Evolutionary conservation across 2,797 vertebrate genomes (phyloP).

Genomic region (Sorex maritimensis): DNA sequence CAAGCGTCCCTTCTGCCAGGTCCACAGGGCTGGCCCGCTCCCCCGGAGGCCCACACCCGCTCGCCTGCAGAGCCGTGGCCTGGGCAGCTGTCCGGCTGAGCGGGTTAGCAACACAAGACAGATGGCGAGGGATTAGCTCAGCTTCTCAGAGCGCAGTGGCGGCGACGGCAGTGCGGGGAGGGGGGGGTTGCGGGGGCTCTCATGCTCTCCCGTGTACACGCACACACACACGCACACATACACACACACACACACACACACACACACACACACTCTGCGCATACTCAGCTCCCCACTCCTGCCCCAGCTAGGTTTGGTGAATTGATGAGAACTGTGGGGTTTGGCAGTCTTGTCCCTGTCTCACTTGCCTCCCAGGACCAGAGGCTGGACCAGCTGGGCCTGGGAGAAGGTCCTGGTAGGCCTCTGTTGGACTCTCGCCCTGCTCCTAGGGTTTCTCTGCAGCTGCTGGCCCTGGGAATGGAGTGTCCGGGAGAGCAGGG

Average conservation of each 20-base stretch:
- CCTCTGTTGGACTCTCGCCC: conserved; percentile 38
- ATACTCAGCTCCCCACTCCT: conserved; percentile 10
- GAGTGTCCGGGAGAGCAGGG: conserved; percentile 7
- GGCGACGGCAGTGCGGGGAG: conserved; percentile 29
- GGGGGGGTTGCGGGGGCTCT: conserved; percentile 59
- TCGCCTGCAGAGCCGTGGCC: conserved; percentile 94
- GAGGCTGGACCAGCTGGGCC: conserved; percentile 71
- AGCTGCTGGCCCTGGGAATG: conserved; percentile 59
- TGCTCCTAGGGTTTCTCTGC: conserved; percentile 75
- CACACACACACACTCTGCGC: not conserved
- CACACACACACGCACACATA: not conserved
- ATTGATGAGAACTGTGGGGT: conserved; percentile 72
- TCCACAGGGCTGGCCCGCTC: conserved; percentile 85
- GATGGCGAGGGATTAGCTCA: conserved; percentile 91
- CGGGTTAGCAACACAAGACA: conserved; percentile 91
- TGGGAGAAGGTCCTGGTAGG: conserved; percentile 55
- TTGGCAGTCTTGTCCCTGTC: conserved; percentile 62
- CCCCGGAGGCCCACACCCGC: conserved; percentile 91
- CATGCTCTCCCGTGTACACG: not conserved
- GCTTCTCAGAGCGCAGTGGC: conserved; percentile 88
- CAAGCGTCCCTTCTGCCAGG: conserved; percentile 39
- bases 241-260: not conserved
- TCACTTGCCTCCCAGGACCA: conserved; percentile 35
- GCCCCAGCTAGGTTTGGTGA: conserved; percentile 52
- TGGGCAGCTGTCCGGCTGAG: conserved; percentile 90